Conservation (phyloP, 2,797 vertebrate genomes). For the Caiman crocodilus region DNA sequence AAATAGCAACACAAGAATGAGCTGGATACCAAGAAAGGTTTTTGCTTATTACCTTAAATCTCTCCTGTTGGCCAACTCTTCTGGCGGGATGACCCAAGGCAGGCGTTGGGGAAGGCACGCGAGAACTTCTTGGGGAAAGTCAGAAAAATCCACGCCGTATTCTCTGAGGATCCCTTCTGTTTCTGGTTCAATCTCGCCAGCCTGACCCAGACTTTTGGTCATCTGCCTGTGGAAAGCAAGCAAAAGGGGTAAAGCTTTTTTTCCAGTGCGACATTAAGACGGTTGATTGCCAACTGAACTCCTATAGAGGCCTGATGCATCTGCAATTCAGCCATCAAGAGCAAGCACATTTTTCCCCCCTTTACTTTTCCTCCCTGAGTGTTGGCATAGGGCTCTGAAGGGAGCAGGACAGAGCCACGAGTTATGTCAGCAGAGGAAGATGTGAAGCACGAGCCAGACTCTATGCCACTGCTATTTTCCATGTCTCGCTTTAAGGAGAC, state of each 20-base stretch:
- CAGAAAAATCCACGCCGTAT: constrained; percentile 93
- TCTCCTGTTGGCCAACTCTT: constrained; percentile 87
- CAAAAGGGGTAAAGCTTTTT: background rate
- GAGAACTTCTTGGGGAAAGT: constrained; percentile 91
- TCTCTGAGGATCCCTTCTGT: constrained; percentile 95
- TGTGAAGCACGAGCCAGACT: background rate
- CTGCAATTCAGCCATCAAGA: background rate
- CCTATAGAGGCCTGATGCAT: rapidly evolving
- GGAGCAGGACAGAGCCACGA: background rate
- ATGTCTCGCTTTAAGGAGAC: background rate
- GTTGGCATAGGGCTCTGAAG: background rate
- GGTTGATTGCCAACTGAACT: background rate
- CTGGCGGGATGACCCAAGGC: constrained; percentile 91
- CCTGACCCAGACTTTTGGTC: constrained; percentile 93
- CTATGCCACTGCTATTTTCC: background rate
- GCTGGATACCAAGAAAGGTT: rapidly evolving
- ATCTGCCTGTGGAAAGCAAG: constrained; percentile 83
- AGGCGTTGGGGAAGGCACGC: constrained; percentile 89
- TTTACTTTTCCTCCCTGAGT: background rate
- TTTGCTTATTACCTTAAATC: constrained; percentile 89
- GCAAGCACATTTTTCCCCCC: background rate
- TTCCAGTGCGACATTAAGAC: background rate
- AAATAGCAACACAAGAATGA: background rate
- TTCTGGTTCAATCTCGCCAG: constrained; percentile 96
- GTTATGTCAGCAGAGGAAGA: background rate